Conservation (phyloP, 2,797 vertebrate genomes). For the Sebastes iracundus region DNA sequence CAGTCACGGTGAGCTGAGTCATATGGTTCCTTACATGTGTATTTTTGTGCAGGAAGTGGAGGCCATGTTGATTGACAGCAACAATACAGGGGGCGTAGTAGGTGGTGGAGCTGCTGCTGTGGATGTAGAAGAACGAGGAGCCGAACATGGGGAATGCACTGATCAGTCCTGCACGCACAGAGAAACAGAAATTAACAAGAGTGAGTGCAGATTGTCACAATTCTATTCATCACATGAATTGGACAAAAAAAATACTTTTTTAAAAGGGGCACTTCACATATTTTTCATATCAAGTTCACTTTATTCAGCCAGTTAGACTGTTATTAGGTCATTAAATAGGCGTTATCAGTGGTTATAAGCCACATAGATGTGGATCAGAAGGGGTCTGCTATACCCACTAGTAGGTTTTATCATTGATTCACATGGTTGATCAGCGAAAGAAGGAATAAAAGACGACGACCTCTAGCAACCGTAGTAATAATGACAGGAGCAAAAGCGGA, state of each 20-base stretch:
- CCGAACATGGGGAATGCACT: conserved; percentile 95
- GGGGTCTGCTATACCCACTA: no score
- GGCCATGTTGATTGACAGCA: conserved; percentile 94
- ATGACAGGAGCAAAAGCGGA: no score
- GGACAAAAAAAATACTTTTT: not conserved
- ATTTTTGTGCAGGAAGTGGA: conserved; percentile 94
- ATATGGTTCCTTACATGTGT: conserved; percentile 86
- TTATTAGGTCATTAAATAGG: no score
- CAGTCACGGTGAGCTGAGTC: conserved; percentile 20
- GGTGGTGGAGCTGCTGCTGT: conserved; percentile 92
- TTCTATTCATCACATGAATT: not conserved
- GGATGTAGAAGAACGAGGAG: conserved; percentile 98
- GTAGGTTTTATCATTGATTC: no score
- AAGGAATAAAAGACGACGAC: no score
- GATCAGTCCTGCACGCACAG: conserved; percentile 86
- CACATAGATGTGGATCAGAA: no score
- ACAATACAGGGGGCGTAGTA: conserved; percentile 92
- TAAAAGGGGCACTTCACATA: not conserved
- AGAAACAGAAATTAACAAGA: not conserved
- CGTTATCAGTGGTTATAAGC: no score
- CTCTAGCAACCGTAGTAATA: fast-evolving
- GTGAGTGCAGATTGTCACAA: not conserved
- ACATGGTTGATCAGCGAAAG: no score
- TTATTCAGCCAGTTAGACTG: no score
- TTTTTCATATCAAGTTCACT: not conserved